Evolutionary conservation across 1,140 invertebrate genomes (phyloP).

Genomic region (Pseudomyrmex concolor): DNA sequence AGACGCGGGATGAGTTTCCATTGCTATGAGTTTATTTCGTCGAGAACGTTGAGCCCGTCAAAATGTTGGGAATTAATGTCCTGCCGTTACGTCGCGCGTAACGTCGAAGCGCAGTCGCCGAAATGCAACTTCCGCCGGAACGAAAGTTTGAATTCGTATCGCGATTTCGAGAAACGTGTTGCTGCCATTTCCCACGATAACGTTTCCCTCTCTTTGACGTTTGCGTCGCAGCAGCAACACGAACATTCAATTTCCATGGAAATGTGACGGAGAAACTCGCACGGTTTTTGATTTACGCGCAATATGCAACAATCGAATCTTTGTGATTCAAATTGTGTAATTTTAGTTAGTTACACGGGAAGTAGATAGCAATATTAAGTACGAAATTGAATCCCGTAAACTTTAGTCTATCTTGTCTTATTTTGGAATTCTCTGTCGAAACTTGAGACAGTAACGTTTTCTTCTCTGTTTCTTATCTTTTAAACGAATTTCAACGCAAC

Average conservation of each 20-base stretch:
- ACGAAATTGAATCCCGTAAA: neutral
- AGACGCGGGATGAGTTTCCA: neutral
- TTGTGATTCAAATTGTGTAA: neutral
- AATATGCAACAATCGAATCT: conserved; percentile 6
- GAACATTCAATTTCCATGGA: conserved; percentile 47
- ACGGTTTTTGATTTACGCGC: neutral
- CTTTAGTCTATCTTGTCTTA: neutral
- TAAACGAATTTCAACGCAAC: conserved; percentile 4
- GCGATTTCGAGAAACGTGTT: conserved; percentile 37
- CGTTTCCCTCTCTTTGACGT: conserved; percentile 10
- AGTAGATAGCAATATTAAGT: too few species aligned
- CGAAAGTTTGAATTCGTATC: conserved; percentile 38
- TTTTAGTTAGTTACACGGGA: too few species aligned
- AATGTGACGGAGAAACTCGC: conserved; percentile 2
- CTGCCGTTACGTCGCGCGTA: conserved; percentile 17
- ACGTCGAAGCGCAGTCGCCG: conserved; percentile 1
- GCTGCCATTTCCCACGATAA: conserved; percentile 10
- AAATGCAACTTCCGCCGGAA: conserved; percentile 36
- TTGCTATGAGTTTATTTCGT: neutral
- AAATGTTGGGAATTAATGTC: conserved; percentile 44
- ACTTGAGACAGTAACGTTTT: neutral
- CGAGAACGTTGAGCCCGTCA: conserved; percentile 20
- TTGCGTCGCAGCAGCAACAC: neutral
- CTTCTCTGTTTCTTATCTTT: neutral
- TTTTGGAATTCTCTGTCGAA: neutral